A percentile compares a stretch with the other conserved stretches of the same genome.
Conservation (phyloP, 2,113 vertebrate species). For the Sarotherodon lohbergeri region DNA sequence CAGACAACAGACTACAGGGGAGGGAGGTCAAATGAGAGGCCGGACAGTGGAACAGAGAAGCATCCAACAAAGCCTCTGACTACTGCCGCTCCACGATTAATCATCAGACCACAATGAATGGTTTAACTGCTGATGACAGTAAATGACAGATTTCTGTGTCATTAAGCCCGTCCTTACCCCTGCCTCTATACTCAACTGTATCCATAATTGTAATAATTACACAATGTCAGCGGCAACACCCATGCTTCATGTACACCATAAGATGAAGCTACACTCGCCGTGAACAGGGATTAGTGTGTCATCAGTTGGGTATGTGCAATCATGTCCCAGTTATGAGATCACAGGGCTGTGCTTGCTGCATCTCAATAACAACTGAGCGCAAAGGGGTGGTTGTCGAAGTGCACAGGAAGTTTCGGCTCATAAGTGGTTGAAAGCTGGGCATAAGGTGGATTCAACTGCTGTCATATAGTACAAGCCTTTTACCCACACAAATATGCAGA, state of each 20-base stretch:
- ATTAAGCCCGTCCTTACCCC: not conserved
- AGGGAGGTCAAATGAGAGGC: constrained; percentile 29
- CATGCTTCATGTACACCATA: constrained; percentile 39
- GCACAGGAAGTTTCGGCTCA: constrained; percentile 22
- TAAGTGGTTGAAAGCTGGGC: not conserved
- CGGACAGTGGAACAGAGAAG: not conserved
- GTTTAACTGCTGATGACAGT: constrained; percentile 5
- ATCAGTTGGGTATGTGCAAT: constrained; percentile 63
- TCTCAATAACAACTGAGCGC: constrained; percentile 56
- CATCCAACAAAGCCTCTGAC: not conserved
- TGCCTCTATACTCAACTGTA: not conserved
- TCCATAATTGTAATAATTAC: constrained; percentile 51
- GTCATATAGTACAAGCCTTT: constrained; percentile 14
- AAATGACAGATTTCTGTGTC: constrained; percentile 28
- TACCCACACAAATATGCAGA: not conserved
- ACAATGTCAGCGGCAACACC: constrained; percentile 55
- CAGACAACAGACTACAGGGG: constrained; percentile 11
- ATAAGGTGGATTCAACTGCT: constrained; percentile 23
- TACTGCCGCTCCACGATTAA: not conserved
- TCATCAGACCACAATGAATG: constrained; percentile 5
- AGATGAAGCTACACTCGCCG: constrained; percentile 38
- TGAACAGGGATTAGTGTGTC: constrained; percentile 61
- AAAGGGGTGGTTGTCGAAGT: constrained; percentile 16
- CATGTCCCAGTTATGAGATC: constrained; percentile 67
- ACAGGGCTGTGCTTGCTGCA: constrained; percentile 55